phyloP scores from a whole-genome alignment of 2,113 vertebrate genomes.

The Phaetusa simplex region DNA sequence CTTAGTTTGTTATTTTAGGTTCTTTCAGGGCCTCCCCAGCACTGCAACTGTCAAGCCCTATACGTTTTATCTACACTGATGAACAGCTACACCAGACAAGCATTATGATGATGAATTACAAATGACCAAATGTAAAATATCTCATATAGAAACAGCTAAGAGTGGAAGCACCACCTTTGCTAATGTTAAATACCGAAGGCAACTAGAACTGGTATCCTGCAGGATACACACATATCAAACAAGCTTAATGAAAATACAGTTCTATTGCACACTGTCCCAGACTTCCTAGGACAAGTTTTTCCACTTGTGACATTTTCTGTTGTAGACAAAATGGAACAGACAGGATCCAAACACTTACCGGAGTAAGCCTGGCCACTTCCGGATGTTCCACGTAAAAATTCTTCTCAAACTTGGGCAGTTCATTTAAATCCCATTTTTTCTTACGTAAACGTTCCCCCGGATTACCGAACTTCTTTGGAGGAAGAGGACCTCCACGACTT shows the following conservation, averaged over 20 bases:
- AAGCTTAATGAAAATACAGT: background rate
- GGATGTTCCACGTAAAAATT: slow-evolving; percentile 94
- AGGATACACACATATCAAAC: background rate
- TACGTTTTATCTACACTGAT: background rate
- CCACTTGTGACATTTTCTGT: background rate
- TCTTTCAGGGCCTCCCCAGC: background rate
- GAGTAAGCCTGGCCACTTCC: slow-evolving; percentile 86
- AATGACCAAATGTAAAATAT: background rate
- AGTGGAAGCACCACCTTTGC: background rate
- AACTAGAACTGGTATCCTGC: background rate
- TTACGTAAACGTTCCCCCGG: slow-evolving; percentile 94
- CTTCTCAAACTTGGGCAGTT: slow-evolving; percentile 97
- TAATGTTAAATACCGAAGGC: background rate
- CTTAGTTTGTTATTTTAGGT: background rate
- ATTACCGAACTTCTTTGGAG: slow-evolving; percentile 94
- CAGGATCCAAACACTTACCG: slow-evolving; percentile 71
- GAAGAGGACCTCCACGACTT: slow-evolving; percentile 80
- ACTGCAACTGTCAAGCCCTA: background rate
- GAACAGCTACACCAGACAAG: background rate
- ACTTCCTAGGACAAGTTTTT: background rate
- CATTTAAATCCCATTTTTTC: slow-evolving; percentile 94
- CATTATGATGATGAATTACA: background rate
- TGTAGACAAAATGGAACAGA: background rate
- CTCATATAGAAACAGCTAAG: background rate
- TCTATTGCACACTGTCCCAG: background rate